These are phyloP conservation scores for Syndactyla subalaris DNA, from an alignment of 2,797 vertebrate genomes.

Conservation along the genomic window DNA sequence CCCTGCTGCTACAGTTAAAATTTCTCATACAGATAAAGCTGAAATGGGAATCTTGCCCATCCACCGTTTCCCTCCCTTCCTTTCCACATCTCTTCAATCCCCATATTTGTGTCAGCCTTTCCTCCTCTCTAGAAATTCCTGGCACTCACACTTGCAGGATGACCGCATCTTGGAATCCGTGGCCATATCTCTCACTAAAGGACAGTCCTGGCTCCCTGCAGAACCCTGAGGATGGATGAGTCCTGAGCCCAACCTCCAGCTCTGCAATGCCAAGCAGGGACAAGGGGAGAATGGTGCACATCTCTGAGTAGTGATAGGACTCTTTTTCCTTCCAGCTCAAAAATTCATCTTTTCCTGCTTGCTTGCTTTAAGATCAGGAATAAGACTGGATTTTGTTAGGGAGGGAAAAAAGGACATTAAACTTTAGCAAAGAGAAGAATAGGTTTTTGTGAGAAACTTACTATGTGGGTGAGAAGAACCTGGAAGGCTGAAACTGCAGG, in stretches of 20 bases:
- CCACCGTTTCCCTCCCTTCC: background rate
- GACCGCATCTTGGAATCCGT: background rate
- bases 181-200: background rate
- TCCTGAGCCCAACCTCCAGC: background rate
- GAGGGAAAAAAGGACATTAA: background rate
- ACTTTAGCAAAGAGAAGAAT: background rate
- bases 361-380: background rate
- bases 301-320: background rate
- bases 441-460: background rate
- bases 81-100: background rate
- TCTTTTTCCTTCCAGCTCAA: background rate
- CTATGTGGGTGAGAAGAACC: background rate
- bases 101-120: background rate
- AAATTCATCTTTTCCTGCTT: background rate
- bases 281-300: background rate
- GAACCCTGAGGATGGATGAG: background rate
- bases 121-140: background rate
- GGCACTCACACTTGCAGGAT: fast-evolving
- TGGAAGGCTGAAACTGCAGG: background rate
- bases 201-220: fast-evolving
- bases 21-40: background rate
- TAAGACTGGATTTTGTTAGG: background rate
- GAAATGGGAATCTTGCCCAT: background rate
- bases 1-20: background rate
- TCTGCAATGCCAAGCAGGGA: background rate